Base-by-base conservation (phyloP, 2,113 vertebrate species). In the Crotalus tigris region DNA sequence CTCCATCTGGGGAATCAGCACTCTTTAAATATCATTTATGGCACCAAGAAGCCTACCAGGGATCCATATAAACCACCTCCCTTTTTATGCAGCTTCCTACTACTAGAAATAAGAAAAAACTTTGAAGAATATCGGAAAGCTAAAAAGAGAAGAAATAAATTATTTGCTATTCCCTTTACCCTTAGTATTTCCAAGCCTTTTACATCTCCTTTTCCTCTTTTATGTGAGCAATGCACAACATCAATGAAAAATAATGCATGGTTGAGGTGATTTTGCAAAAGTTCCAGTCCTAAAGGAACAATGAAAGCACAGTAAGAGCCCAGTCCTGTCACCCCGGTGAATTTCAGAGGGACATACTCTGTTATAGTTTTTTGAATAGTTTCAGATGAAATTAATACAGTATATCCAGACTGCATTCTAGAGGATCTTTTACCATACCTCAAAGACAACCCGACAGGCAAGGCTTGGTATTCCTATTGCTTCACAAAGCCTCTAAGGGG, bases 101-200 rank as follows among this genome's bases (percentile, higher is more conserved):
- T 55, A 87, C 23, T 51, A 26, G n/a, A 54, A 81, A 91, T 85
- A 55, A 85, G 24, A 26, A 44, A 39, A 54, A 55, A 13, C 12
- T 54, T 46, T 87, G 57, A n/a, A 85, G 17, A 90, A 24, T 0
- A 0, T 69, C 53, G 44, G 2, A 90, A 93, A 92, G 54, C 39
- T 95, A 93, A 26, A 24, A 90, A 94, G 90, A 94, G 88, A 57
- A 39, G 75, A 75, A 57, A 92, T 88, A 91, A 94, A 88, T 1
- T 88, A 2, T 7, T 0, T 92, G 88, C 49, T 90, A 75, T 93
- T 95, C 95, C 87, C 44, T 94, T 85, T 88, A 91, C 15, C 29
- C 61, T 92, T 95, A 93, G 58, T 85, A 93, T 94, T 96, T 96
- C 64, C 89, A 95, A 44, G 33, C 29, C 93, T 88, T 90, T 15